A percentile compares a stretch with the other conserved stretches of the same genome.
Conservation (phyloP, 2,113 vertebrate species). For the Lasiurus borealis region DNA sequence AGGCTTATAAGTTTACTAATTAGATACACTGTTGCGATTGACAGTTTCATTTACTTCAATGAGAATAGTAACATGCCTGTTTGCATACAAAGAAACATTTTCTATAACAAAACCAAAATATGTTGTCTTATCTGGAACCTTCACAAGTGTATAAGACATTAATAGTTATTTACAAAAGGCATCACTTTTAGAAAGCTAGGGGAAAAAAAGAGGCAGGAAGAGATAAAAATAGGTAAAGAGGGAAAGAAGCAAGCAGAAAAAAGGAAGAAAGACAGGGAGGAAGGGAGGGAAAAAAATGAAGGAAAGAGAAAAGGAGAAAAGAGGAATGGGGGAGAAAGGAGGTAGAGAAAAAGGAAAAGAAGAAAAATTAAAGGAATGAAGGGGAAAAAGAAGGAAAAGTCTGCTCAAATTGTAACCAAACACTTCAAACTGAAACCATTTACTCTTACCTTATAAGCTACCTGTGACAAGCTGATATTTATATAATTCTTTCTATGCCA, state of each 20-base stretch:
- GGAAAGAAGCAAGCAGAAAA: neutral
- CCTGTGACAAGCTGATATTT: too few relatives aligned
- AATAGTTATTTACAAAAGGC: neutral
- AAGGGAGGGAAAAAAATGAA: neutral
- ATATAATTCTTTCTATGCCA: too few relatives aligned
- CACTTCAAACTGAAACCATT: too few relatives aligned
- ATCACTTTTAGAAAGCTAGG: neutral
- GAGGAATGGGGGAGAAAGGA: neutral
- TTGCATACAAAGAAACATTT: constrained; percentile 76
- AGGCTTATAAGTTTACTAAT: constrained; percentile 76
- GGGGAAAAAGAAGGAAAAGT: neutral
- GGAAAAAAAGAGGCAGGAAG: neutral
- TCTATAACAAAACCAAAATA: constrained; percentile 74
- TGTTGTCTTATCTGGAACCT: constrained; percentile 66
- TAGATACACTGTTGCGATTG: constrained; percentile 53
- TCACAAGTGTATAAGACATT: neutral
- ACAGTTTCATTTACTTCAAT: constrained; percentile 82
- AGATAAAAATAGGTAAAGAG: neutral
- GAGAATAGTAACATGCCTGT: constrained; percentile 67
- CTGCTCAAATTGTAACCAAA: too few relatives aligned
- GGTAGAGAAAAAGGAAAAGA: neutral
- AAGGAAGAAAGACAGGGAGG: rapidly evolving
- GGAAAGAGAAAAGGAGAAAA: neutral
- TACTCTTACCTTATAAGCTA: too few relatives aligned
- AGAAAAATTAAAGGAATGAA: neutral